phyloP scores from a whole-genome alignment of 1,140 invertebrate species.

The Colletes gigas region DNA sequence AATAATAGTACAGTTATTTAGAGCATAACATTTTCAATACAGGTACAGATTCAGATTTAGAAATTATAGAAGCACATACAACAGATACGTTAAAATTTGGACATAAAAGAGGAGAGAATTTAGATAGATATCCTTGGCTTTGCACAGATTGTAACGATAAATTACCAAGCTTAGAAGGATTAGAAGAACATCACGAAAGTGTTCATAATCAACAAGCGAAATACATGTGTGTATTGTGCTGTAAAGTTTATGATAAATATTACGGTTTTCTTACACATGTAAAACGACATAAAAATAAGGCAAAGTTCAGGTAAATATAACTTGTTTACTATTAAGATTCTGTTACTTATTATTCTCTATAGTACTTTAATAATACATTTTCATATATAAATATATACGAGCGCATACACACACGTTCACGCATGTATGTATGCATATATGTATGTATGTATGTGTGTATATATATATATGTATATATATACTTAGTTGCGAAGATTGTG shows the following conservation, averaged over 20 bases:
- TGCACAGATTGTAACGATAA: constrained; percentile 83
- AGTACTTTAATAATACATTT: constrained; percentile 7
- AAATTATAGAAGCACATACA: constrained; percentile 73
- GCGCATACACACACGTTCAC: neutral
- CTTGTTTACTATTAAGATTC: neutral
- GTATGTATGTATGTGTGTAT: constrained; percentile 4
- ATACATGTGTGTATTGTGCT: constrained; percentile 83
- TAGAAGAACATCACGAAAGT: constrained; percentile 81
- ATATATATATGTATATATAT: constrained; percentile 23
- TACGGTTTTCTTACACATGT: constrained; percentile 83
- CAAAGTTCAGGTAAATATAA: constrained; percentile 79
- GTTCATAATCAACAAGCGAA: constrained; percentile 82
- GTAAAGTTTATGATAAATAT: constrained; percentile 84
- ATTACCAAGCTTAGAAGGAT: constrained; percentile 79
- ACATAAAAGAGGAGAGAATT: constrained; percentile 68
- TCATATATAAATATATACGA: constrained; percentile 12
- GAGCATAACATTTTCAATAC: constrained; percentile 19
- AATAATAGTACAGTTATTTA: neutral
- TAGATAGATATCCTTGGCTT: constrained; percentile 82
- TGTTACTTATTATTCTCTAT: constrained; percentile 2
- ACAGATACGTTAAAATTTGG: constrained; percentile 59
- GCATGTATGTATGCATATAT: neutral
- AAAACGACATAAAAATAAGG: constrained; percentile 81
- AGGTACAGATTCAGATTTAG: constrained; percentile 78
- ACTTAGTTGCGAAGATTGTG: constrained; percentile 82